Conservation (phyloP, 2,888 invertebrate species). For the Diplolepis rosae region DNA sequence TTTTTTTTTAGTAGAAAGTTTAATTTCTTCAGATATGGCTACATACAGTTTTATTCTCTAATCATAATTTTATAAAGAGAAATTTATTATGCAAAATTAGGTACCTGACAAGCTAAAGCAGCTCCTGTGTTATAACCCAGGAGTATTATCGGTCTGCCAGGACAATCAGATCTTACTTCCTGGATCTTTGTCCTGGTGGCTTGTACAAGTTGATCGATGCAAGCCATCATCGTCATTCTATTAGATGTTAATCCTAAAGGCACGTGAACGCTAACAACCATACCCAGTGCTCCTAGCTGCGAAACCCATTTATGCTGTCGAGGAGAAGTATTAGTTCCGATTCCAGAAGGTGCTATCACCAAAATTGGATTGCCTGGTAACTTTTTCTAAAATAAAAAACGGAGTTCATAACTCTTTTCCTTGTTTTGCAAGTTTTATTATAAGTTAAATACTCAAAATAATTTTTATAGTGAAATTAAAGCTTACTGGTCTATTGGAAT, state of each 20-base stretch:
- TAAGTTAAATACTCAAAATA: neutral
- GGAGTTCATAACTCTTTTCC: neutral
- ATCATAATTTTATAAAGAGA: no score
- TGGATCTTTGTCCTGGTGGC: slow-evolving; percentile 82
- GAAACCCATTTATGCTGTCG: slow-evolving; percentile 83
- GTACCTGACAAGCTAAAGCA: slow-evolving; percentile 82
- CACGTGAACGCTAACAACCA: slow-evolving; percentile 79
- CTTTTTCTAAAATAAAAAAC: slow-evolving; percentile 75
- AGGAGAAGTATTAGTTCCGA: slow-evolving; percentile 73
- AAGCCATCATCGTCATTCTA: slow-evolving; percentile 75
- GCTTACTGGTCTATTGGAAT: slow-evolving; percentile 79
- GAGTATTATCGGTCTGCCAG: slow-evolving; percentile 83
- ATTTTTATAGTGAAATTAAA: slow-evolving; percentile 24
- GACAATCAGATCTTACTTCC: slow-evolving; percentile 81
- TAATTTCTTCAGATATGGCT: no score
- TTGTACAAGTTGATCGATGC: slow-evolving; percentile 80
- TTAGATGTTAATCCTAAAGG: slow-evolving; percentile 72
- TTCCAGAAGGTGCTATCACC: slow-evolving; percentile 78
- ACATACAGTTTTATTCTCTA: no score
- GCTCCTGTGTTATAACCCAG: slow-evolving; percentile 87
- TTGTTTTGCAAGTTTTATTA: neutral
- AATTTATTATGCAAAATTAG: neutral
- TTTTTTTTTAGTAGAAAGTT: no score
- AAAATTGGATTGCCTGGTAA: slow-evolving; percentile 82
- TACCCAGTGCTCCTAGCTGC: slow-evolving; percentile 80